Evolutionary conservation across 2,113 vertebrate species (phyloP).

Genomic region (Petaurus breviceps): DNA sequence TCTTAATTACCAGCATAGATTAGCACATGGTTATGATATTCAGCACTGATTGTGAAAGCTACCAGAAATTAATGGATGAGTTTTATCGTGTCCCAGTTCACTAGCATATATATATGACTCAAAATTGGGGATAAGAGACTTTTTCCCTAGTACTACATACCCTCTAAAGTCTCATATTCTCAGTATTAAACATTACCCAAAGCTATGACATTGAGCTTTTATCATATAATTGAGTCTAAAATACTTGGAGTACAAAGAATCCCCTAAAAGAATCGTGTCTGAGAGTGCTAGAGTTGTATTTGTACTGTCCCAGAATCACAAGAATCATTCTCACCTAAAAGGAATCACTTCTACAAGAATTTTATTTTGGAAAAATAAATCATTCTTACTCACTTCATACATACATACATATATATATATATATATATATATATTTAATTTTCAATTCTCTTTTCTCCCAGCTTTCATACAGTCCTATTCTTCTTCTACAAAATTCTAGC

Average conservation of each 20-base stretch:
- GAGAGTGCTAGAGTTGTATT: not conserved
- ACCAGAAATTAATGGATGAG: not conserved
- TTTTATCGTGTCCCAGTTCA: not conserved
- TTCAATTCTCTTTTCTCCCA: not conserved
- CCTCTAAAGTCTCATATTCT: not conserved
- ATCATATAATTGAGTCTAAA: not conserved
- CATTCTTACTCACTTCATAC: slow-evolving; percentile 5
- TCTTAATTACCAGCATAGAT: not conserved
- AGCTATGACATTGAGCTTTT: slow-evolving; percentile 15
- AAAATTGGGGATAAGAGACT: not conserved
- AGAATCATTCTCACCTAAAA: too few species aligned
- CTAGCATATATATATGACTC: not conserved
- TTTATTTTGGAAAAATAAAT: not conserved
- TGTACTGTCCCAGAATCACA: not conserved
- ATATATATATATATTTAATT: not conserved
- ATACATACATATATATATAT: not conserved
- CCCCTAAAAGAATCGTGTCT: not conserved
- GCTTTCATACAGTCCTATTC: not conserved
- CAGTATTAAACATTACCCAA: not conserved
- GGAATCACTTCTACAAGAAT: not conserved
- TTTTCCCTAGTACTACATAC: not conserved
- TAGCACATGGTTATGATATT: not conserved
- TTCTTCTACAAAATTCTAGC: not conserved
- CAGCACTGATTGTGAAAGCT: not conserved
- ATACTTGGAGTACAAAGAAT: not conserved